Conservation (phyloP, 1,140 invertebrate genomes). For the Probaryconus sp. region DNA sequence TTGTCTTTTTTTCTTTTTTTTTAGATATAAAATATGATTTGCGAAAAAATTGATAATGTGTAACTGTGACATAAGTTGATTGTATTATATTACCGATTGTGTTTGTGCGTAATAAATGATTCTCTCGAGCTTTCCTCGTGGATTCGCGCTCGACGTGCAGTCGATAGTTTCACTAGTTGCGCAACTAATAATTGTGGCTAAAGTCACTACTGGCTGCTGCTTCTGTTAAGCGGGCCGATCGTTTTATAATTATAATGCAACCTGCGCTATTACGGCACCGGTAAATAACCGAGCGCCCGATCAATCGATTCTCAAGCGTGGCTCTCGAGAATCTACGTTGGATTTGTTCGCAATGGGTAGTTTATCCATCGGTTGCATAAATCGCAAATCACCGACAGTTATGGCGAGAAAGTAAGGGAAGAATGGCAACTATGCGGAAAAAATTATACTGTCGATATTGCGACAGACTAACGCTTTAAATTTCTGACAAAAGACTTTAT, state of each 20-base stretch:
- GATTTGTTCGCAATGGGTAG: slow-evolving; percentile 53
- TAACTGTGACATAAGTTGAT: slow-evolving; percentile 10
- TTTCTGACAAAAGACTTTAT: slow-evolving; percentile 24
- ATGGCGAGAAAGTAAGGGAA: slow-evolving; percentile 62
- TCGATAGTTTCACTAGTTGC: slow-evolving; percentile 61
- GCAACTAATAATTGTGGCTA: slow-evolving; percentile 55
- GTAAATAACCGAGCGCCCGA: slow-evolving; percentile 52
- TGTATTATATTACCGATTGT: slow-evolving; percentile 11
- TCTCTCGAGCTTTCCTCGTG: slow-evolving; percentile 29
- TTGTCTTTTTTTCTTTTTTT: too few relatives aligned
- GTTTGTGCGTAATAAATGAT: slow-evolving; percentile 31
- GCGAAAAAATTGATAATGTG: too few relatives aligned
- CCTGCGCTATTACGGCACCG: slow-evolving; percentile 49
- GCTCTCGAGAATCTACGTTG: slow-evolving; percentile 48
- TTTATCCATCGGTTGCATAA: slow-evolving; percentile 59
- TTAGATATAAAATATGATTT: too few relatives aligned
- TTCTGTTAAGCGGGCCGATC: slow-evolving; percentile 55
- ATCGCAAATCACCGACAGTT: slow-evolving; percentile 60
- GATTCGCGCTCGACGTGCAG: slow-evolving; percentile 33
- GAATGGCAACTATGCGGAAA: slow-evolving; percentile 62
- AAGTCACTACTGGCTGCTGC: slow-evolving; percentile 35
- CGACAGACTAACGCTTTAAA: slow-evolving; percentile 37
- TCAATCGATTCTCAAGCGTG: slow-evolving; percentile 54
- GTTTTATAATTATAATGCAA: slow-evolving; percentile 61
- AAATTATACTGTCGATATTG: slow-evolving; percentile 52